Conservation (phyloP, 2,888 invertebrate genomes). For the Heliconius ethilla region DNA sequence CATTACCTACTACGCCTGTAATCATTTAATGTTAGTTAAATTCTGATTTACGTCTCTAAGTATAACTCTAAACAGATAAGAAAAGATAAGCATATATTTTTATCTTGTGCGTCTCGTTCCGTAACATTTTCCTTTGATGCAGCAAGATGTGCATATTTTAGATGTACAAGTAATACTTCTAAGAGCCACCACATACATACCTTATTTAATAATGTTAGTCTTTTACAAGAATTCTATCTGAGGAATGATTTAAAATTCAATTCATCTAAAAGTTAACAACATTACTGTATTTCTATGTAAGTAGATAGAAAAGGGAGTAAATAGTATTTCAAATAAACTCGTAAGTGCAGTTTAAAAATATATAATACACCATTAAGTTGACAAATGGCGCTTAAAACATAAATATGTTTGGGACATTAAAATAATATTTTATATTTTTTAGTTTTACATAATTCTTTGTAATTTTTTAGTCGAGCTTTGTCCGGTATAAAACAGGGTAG, state of each 20-base stretch:
- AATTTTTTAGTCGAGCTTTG: too few relatives aligned
- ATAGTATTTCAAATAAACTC: not conserved
- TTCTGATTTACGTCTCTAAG: not conserved
- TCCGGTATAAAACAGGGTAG: too few relatives aligned
- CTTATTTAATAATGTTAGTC: constrained; percentile 26
- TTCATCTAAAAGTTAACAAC: constrained; percentile 17
- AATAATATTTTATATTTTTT: too few relatives aligned
- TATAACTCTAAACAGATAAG: not conserved
- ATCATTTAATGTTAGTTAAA: not conserved
- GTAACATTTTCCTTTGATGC: constrained; percentile 11
- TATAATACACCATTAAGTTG: too few relatives aligned
- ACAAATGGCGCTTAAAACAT: too few relatives aligned
- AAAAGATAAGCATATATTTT: not conserved
- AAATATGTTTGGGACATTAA: too few relatives aligned
- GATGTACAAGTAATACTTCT: constrained; percentile 15
- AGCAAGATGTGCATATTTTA: constrained; percentile 10
- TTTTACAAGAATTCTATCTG: constrained; percentile 20
- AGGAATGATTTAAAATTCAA: constrained; percentile 24
- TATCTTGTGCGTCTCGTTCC: not conserved
- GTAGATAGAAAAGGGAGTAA: not conserved
- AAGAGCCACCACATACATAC: constrained; percentile 20
- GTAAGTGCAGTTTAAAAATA: too few relatives aligned
- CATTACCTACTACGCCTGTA: not conserved
- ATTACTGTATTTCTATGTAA: not conserved
- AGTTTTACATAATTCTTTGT: too few relatives aligned